Conservation (phyloP, 2,888 invertebrate genomes). For the Leucophenga montana region DNA sequence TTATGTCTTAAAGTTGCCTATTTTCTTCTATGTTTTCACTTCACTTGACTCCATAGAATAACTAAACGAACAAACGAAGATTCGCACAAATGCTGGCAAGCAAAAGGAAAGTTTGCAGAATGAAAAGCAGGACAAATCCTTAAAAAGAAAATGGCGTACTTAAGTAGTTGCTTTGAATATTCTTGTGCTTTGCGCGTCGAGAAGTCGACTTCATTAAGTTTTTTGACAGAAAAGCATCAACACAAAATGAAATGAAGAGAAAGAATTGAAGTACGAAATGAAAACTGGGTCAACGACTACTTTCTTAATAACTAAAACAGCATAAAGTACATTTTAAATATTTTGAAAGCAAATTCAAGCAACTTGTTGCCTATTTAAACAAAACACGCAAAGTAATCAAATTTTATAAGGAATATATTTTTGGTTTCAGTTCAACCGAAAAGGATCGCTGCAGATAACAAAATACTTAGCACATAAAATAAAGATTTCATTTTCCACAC, state of each 20-base stretch:
- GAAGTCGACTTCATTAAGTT: conserved; percentile 8
- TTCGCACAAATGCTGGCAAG: too few relatives aligned
- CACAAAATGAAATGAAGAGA: not conserved
- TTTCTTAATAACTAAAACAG: too few relatives aligned
- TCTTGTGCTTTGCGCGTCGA: not conserved
- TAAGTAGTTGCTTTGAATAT: conserved; percentile 16
- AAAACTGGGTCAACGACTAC: too few relatives aligned
- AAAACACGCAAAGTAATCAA: too few relatives aligned
- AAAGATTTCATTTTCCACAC: conserved; percentile 54
- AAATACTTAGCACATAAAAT: conserved; percentile 12
- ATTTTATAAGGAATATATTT: too few relatives aligned
- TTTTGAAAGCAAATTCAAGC: too few relatives aligned
- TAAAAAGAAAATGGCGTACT: conserved; percentile 8
- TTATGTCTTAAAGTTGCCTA: too few relatives aligned
- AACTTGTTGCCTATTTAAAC: too few relatives aligned
- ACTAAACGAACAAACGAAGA: not conserved
- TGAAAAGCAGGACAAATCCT: not conserved
- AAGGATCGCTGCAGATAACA: not conserved
- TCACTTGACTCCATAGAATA: conserved; percentile 14
- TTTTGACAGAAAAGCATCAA: not conserved
- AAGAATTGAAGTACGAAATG: not conserved
- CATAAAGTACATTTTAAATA: too few relatives aligned
- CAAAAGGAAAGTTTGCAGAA: too few relatives aligned
- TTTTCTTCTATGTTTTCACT: conserved; percentile 1
- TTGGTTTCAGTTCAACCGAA: not conserved